These are phyloP conservation scores for Trididemnum clinides DNA, from an alignment of 23 tunicate genomes.

Conservation along the genomic window DNA sequence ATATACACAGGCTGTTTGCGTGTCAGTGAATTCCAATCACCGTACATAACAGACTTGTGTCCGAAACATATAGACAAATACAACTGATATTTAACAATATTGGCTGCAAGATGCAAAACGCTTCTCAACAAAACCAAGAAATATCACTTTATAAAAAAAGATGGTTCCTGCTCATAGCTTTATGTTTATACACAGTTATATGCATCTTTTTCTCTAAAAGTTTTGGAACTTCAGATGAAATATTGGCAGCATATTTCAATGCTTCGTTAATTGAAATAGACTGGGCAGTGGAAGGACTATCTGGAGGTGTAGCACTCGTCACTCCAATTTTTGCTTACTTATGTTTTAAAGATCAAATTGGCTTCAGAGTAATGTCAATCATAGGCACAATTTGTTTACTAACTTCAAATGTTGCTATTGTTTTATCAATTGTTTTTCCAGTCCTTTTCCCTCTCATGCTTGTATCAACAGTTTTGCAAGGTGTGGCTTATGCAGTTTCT, in stretches of 20 bases:
- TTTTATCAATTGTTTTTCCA: background rate
- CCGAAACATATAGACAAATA: too few relatives aligned
- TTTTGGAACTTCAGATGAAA: background rate
- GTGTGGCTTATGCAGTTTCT: background rate
- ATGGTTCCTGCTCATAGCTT: background rate
- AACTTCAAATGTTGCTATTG: background rate
- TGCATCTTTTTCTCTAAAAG: background rate
- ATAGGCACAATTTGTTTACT: background rate
- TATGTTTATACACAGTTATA: background rate
- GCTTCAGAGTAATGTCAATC: background rate
- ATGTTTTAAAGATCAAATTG: background rate
- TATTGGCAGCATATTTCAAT: background rate
- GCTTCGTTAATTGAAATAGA: background rate
- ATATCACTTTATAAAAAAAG: background rate
- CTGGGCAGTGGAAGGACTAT: background rate
- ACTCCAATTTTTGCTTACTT: slow-evolving; percentile 1
- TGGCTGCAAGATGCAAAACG: too few relatives aligned
- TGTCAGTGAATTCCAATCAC: too few relatives aligned
- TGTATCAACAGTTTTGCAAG: background rate
- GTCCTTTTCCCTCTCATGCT: background rate
- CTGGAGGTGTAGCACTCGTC: background rate
- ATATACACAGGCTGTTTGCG: too few relatives aligned
- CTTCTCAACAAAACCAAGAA: too few relatives aligned
- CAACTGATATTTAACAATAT: too few relatives aligned
- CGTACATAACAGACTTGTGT: too few relatives aligned